phyloP scores from a whole-genome alignment of 2,797 vertebrate genomes.

The Scomberomorus guttatus region DNA sequence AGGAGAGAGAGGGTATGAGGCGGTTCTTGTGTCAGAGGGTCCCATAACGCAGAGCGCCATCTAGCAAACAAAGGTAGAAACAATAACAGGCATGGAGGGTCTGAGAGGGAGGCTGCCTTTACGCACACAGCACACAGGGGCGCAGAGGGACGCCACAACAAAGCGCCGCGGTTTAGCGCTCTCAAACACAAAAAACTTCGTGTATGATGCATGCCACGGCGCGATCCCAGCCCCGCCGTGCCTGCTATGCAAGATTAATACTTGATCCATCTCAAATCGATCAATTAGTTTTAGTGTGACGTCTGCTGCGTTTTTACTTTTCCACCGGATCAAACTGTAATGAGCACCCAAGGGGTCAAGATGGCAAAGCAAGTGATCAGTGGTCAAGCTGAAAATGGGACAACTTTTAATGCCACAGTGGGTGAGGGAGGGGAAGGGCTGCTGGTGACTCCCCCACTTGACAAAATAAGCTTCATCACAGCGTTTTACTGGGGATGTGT shows the following conservation, averaged over 20 bases:
- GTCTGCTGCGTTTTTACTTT: constrained; percentile 4
- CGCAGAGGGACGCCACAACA: constrained; percentile 61
- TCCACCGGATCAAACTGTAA: constrained; percentile 34
- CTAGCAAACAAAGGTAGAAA: constrained; percentile 93
- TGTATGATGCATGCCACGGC: not conserved
- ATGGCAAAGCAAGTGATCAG: constrained; percentile 37
- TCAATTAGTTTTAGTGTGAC: constrained; percentile 21
- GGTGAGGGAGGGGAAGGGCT: constrained; percentile 17
- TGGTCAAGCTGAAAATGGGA: constrained; percentile 48
- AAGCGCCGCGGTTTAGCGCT: constrained; percentile 62
- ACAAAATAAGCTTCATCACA: constrained; percentile 62
- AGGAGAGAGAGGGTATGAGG: constrained; percentile 57
- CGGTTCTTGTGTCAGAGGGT: constrained; percentile 80
- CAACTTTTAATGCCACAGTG: constrained; percentile 64
- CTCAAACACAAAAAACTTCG: constrained; percentile 49
- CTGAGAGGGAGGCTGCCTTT: constrained; percentile 62
- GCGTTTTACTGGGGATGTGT: constrained; percentile 41
- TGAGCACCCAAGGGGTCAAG: constrained; percentile 34
- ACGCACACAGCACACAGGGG: constrained; percentile 57
- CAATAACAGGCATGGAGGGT: constrained; percentile 79
- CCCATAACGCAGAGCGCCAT: constrained; percentile 95
- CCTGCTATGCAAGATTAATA: constrained; percentile 1
- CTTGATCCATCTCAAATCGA: not conserved
- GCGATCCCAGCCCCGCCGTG: not conserved
- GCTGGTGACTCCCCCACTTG: constrained; percentile 54